These are phyloP conservation scores for Ceuthmochares aereus DNA, from an alignment of 2,113 vertebrate species.

Conservation along the genomic window DNA sequence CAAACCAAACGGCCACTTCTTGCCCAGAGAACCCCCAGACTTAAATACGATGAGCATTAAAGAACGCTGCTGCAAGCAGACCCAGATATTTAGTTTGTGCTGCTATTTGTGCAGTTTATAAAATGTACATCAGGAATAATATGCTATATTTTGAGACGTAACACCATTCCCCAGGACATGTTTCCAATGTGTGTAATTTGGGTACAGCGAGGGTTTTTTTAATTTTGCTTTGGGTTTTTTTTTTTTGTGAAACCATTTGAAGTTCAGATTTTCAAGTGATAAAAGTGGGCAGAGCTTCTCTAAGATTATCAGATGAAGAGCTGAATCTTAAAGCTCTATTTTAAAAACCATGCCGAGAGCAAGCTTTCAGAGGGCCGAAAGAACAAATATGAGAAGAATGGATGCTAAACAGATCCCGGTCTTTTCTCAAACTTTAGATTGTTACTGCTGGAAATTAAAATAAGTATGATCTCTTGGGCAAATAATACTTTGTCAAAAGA, in stretches of 20 bases:
- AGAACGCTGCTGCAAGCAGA: neutral
- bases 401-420: neutral
- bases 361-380: neutral
- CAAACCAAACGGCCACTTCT: conserved; percentile 53
- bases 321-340: neutral
- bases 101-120: neutral
- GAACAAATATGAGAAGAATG: neutral
- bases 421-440: neutral
- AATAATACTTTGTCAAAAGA: neutral
- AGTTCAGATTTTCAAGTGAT: conserved; percentile 7
- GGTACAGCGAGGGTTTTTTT: neutral
- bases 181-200: neutral
- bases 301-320: neutral
- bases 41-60: conserved; percentile 6
- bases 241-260: neutral
- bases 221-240: neutral
- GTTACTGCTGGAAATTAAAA: neutral
- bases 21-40: conserved; percentile 44
- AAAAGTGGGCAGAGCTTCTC: neutral
- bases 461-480: neutral
- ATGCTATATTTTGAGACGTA: neutral
- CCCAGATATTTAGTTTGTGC: neutral
- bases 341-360: neutral
- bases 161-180: neutral
- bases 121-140: neutral